Percentiles rank a stretch among this genome's conserved stretches.
phyloP scores from a whole-genome alignment of 2,113 vertebrate species.

The Aleadryas rufinucha region DNA sequence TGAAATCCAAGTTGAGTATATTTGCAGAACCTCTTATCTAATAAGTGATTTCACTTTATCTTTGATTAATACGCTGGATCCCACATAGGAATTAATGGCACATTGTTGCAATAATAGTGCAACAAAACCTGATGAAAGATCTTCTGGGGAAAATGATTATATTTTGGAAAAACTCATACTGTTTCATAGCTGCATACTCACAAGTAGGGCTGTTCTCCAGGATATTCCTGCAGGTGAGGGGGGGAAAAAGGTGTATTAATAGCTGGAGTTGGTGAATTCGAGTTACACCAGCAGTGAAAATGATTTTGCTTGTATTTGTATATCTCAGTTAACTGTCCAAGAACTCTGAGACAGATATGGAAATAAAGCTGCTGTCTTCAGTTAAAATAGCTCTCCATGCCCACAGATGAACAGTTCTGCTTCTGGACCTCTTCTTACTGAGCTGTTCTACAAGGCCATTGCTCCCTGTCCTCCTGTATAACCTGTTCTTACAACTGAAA shows the following conservation, averaged over 20 bases:
- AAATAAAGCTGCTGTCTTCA: neutral
- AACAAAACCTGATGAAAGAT: neutral
- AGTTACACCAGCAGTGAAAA: neutral
- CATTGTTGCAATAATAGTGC: neutral
- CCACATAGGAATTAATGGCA: neutral
- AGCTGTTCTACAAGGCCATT: neutral
- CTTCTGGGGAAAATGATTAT: neutral
- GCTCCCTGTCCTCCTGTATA: neutral
- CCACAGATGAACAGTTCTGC: neutral
- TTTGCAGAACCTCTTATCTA: neutral
- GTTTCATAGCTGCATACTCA: neutral
- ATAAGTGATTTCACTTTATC: neutral
- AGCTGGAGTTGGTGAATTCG: neutral
- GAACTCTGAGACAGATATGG: neutral
- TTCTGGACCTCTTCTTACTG: neutral
- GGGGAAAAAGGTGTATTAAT: fast-evolving
- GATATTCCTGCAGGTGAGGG: neutral
- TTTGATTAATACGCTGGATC: neutral
- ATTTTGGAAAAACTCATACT: neutral
- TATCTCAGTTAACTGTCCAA: neutral
- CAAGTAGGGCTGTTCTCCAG: neutral
- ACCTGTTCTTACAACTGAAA: neutral
- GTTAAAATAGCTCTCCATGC: neutral
- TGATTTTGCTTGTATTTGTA: neutral
- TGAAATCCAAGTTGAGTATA: neutral